Evolutionary conservation across 2,888 invertebrate species (phyloP).

Genomic region (Hirudinaria manillensis): DNA sequence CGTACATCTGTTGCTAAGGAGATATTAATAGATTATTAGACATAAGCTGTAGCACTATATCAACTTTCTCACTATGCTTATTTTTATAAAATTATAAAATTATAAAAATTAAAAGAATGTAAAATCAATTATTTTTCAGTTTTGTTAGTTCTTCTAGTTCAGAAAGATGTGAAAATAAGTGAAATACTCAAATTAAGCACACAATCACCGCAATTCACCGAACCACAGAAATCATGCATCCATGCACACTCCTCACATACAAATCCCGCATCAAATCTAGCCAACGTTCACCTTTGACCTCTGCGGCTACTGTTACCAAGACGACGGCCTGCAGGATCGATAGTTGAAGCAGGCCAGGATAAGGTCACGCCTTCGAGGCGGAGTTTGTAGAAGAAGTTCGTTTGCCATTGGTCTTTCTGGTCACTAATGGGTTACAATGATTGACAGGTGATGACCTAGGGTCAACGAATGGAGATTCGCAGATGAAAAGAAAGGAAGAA

Average conservation of each 20-base stretch:
- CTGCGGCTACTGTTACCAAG: constrained; percentile 30
- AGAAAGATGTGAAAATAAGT: background rate
- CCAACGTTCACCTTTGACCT: constrained; percentile 29
- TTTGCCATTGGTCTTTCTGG: constrained; percentile 20
- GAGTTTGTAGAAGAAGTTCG: background rate
- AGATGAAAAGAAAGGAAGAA: constrained; percentile 32
- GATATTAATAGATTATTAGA: too few relatives aligned
- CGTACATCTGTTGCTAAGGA: too few relatives aligned
- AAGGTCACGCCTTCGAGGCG: constrained; percentile 27
- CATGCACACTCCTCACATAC: constrained; percentile 19
- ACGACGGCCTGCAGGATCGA: constrained; percentile 31
- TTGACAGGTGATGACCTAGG: constrained; percentile 28
- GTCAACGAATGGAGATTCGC: constrained; percentile 33
- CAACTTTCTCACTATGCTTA: too few relatives aligned
- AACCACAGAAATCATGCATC: constrained; percentile 22
- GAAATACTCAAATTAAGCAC: background rate
- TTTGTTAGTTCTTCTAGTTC: too few relatives aligned
- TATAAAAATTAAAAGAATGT: too few relatives aligned
- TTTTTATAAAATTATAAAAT: too few relatives aligned
- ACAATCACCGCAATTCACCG: background rate
- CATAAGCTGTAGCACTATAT: too few relatives aligned
- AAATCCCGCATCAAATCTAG: constrained; percentile 27
- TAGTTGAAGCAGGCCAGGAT: constrained; percentile 24
- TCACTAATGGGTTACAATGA: constrained; percentile 27
- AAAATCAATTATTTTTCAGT: background rate